phyloP scores from a whole-genome alignment of 2,113 vertebrate genomes.

The Phylloscopus trochiloides region DNA sequence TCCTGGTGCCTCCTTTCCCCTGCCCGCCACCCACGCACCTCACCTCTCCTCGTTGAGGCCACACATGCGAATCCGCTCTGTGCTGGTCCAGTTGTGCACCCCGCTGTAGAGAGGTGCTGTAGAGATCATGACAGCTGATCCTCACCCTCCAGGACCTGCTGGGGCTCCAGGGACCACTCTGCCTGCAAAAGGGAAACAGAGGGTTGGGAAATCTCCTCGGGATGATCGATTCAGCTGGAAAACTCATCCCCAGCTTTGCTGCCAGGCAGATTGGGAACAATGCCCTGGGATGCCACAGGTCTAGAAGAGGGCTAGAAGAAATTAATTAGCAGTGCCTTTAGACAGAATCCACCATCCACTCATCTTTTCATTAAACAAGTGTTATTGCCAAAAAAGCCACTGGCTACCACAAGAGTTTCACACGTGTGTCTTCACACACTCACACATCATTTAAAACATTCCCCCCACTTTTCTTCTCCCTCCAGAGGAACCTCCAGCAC shows the following conservation, averaged over 20 bases:
- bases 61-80: conserved; percentile 80
- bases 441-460: not conserved
- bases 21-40: conserved; percentile 35
- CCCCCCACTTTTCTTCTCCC: not conserved
- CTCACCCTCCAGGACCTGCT: conserved; percentile 45
- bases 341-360: not conserved
- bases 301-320: not conserved
- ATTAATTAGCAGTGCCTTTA: not conserved
- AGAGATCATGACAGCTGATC: conserved; percentile 83
- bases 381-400: not conserved
- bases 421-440: fast-evolving
- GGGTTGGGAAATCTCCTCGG: not conserved
- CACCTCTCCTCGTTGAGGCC: conserved; percentile 84
- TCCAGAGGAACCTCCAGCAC: not conserved
- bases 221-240: not conserved
- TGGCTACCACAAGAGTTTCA: not conserved
- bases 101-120: conserved; percentile 77
- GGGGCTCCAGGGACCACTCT: conserved; percentile 56
- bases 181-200: conserved; percentile 52
- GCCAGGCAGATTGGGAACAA: not conserved
- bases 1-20: not conserved
- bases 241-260: not conserved
- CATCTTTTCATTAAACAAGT: not conserved
- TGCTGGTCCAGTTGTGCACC: conserved; percentile 77
- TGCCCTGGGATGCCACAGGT: fast-evolving